A percentile compares a stretch with the other conserved stretches of the same genome.
Conservation (phyloP, 2,113 vertebrate species). For the Bungarus multicinctus region DNA sequence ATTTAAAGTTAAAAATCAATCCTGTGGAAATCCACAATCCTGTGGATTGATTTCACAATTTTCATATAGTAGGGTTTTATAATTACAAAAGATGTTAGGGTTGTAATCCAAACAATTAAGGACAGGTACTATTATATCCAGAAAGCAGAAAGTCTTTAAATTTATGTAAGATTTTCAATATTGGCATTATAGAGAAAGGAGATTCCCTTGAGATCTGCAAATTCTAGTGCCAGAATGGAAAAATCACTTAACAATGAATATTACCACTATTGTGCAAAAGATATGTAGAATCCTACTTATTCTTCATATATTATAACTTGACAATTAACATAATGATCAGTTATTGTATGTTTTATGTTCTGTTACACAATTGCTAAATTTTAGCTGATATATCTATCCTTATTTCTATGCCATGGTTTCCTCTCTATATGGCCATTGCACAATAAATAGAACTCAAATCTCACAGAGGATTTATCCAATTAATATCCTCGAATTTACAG, state of each 20-base stretch:
- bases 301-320: background rate
- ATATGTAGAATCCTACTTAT: background rate
- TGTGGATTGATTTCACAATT: background rate
- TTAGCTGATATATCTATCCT: background rate
- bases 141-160: background rate
- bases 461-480: slow-evolving; percentile 4
- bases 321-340: background rate
- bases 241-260: background rate
- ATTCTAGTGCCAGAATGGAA: background rate
- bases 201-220: background rate
- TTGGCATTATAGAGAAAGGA: too few species aligned
- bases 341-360: background rate
- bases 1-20: background rate
- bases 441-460: slow-evolving; percentile 4
- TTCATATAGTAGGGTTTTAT: background rate
- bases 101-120: background rate
- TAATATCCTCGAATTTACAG: background rate
- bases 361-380: background rate
- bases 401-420: background rate
- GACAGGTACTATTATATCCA: background rate
- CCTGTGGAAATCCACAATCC: too few species aligned
- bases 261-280: background rate
- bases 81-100: background rate
- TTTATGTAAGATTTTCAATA: background rate
- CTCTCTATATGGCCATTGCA: background rate